Base-by-base conservation (phyloP, 2,797 vertebrate genomes). In the Enteromius anoplus region DNA sequence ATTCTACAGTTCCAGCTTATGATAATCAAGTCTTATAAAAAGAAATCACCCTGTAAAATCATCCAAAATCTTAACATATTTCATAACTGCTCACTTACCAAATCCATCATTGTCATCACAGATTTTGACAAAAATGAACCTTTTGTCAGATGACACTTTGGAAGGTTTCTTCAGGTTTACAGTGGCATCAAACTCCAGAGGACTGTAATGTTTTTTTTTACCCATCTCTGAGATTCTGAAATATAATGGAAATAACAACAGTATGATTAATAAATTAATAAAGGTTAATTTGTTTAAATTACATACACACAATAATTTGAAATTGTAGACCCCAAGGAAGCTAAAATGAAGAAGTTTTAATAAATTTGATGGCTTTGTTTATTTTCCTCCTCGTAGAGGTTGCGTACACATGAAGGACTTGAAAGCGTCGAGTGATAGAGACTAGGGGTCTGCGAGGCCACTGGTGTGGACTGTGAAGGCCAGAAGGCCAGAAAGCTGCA, bases 111-210 rank as follows among this genome's bases (percentile, higher is more conserved):
- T 29, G 1, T 75, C 10, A 86, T 15, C 1, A 76, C 92, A 92
- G 40, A 96, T 92, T 85, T 90, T 81, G 68, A 96, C 82, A 66
- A 93, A 90, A 92, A 97, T 94, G 82, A 96, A 96, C 42, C 93
- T 94, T 88, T 95, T 95, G 78, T 96, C 93, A 0, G 88, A 81
- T 34, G 92, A 92, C 87, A 93, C 65, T 68, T 81, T 82, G n/a
- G 77, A 53, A 0, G 81, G 65, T 12, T 55, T 65, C 15, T 78
- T 34, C 75, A 88, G 60, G 51, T 88, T 77, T 84, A 96, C 37
- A 62, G 91, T 88, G 55, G 90, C 93, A 87, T 97, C 96, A 89
- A 95, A 96, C 29, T 91, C 76, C 83, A 96, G 91, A 88, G 26
- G 10, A 29, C 32, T n/a, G 82, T 62, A 89, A 3, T 0, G 9